Conservation (phyloP, 2,797 vertebrate genomes). For the Austrolebias charrua region DNA sequence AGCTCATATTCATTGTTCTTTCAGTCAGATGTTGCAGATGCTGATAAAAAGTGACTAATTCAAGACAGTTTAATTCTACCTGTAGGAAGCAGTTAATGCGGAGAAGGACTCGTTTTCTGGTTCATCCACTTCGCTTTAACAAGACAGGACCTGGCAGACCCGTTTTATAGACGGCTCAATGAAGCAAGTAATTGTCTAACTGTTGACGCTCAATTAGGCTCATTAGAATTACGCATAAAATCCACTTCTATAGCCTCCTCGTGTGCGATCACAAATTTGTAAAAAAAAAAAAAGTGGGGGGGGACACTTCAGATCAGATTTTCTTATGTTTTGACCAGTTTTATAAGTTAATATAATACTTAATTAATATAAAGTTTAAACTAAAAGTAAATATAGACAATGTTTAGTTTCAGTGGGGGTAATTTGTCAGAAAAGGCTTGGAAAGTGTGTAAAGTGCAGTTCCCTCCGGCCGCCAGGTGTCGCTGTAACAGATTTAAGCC, state of each 20-base stretch:
- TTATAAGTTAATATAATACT: neutral
- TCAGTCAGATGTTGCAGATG: neutral
- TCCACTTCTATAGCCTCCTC: slow-evolving; percentile 7
- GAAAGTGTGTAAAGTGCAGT: too few species aligned
- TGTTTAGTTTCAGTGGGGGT: too few species aligned
- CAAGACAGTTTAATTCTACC: slow-evolving; percentile 4
- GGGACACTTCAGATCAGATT: slow-evolving; percentile 11
- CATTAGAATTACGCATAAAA: slow-evolving; percentile 41
- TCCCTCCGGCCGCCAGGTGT: slow-evolving; percentile 55
- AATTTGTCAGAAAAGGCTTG: too few species aligned
- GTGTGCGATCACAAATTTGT: slow-evolving; percentile 4
- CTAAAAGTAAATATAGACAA: neutral
- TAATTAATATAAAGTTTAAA: neutral
- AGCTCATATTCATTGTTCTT: neutral
- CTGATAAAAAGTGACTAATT: neutral
- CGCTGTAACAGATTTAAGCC: slow-evolving; percentile 19
- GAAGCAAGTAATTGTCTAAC: slow-evolving; percentile 45
- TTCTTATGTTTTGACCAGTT: neutral
- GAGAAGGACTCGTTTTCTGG: slow-evolving; percentile 4
- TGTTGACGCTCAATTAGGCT: slow-evolving; percentile 43
- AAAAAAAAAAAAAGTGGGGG: too few species aligned
- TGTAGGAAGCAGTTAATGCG: slow-evolving; percentile 1
- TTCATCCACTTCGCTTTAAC: neutral
- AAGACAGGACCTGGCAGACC: slow-evolving; percentile 11
- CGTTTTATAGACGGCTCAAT: slow-evolving; percentile 25